Evolutionary conservation across 53 echinoderm and acorn worm genomes (phyloP), one percentile per base, ranked within the genome.

Genomic region (Holothuria scabra): DNA sequence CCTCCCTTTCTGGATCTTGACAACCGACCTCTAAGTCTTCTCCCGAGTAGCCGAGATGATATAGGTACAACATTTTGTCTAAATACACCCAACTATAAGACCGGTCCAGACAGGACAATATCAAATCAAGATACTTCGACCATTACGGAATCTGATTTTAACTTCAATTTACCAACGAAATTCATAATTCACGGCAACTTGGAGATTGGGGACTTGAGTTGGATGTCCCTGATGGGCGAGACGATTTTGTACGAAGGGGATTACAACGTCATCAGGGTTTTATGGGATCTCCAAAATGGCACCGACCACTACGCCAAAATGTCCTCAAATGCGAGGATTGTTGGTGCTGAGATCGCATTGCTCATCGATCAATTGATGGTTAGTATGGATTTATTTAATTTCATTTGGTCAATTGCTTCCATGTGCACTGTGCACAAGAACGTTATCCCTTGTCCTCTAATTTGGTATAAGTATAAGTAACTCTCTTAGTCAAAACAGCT

Each of bases 291-390:
- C 8, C 82, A 71, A 9, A 89, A 89, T 5, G 83, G 87, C 4
- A 63, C 84, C 38, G 91, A 66, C 13, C 71, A 76, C 25, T 95
- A 95, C 81, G 89, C 85, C 52, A 76, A 82, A 16, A 52, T 85
- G 21, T 68, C 89, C 22, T 93, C 95, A 8, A 91, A 95, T 81
- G 91, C 93, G 31, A 55, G 93, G 12, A 89, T 95, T 24, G 95
- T 95, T 1, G 95, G 95, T 4, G 95, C 95, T 0, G 93, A 93
- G 79, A 89, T 91, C 30, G 74, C 95, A 2, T 86, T 95, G 12
- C 80, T 95, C 0, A 89, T 95, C 28, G 92, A 90, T 58, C 79
- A 80, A 67, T 64, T 94, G 29, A 76, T 85, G 88, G 93, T 85
- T 74, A 59, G 68, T 76, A 46, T 41, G 41, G 10, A 41, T 8